Base-by-base conservation (phyloP, 2,113 vertebrate species). In the Petrocephalus microphthalmus region DNA sequence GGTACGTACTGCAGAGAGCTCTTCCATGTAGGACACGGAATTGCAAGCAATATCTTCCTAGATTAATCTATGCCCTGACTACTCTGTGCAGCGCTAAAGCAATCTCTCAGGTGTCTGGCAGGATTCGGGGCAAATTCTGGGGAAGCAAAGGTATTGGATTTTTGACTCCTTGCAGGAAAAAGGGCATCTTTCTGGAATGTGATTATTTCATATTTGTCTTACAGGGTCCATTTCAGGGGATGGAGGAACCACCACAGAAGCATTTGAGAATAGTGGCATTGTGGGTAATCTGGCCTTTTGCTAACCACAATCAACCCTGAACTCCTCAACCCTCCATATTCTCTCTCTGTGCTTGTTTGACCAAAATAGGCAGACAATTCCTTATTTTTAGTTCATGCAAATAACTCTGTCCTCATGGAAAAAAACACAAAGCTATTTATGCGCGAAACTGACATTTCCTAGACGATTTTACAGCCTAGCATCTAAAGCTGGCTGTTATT, bases 391-490 rank as follows among this genome's bases (percentile, higher is more conserved):
- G 83, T 17, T 85, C 29, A 25, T 37, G 51, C 22, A 54, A 54
- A 53, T 33, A 29, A 54, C 84, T 20, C 0, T 3, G 51, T 20
- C 29, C 29, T 85, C 15, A 56, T 85, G 52, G 52, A 54, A 47
- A 49, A 45, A 85, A 85, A 67, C 60, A 67, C 60, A 85, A 47
- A 47, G 49, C 84, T 85, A 56, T 85, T 85, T 85, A 85, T 85
- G 49, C 84, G 19, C 25, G 25, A 2, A 52, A 51, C 45, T 51
- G 84, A 85, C 84, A 85, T 53, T 85, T 85, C 84, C 25, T 85
- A 42, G 13, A 85, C 10, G 11, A 52, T 52, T 51, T 20, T 84
- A 84, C 82, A 84, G 82, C 29, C 37, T 42, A 78, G 71, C 33
- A 25, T 25, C 47, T 52, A 10, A 84, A 84, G 22, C 37, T 0